phyloP scores from a whole-genome alignment of 2,888 invertebrate genomes.

The Exocentrus adspersus region DNA sequence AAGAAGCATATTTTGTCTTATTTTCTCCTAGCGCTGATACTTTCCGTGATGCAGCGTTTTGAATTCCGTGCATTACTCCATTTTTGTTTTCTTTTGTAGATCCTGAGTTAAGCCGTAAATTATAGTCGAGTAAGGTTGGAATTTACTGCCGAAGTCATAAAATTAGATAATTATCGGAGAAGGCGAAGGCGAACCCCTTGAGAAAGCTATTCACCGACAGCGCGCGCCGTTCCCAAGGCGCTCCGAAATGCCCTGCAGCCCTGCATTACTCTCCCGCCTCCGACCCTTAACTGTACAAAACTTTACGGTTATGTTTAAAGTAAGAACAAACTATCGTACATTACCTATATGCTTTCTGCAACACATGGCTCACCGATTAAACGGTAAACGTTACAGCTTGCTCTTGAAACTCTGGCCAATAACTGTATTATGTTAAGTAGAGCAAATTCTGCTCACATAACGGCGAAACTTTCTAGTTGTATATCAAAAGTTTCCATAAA shows the following conservation, averaged over 20 bases:
- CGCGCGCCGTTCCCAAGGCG: constrained; percentile 26
- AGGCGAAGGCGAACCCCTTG: constrained; percentile 23
- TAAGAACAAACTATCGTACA: constrained; percentile 55
- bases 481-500: constrained; percentile 45
- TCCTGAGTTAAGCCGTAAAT: constrained; percentile 14
- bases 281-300: constrained; percentile 42
- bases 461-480: constrained; percentile 42
- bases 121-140: constrained; percentile 7
- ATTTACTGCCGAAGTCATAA: constrained; percentile 28
- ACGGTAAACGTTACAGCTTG: constrained; percentile 55
- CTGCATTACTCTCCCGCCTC: constrained; percentile 20
- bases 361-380: constrained; percentile 56
- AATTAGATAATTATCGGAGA: constrained; percentile 33
- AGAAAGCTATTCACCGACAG: constrained; percentile 24
- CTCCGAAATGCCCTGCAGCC: constrained; percentile 25
- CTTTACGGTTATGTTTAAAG: constrained; percentile 55
- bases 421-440: constrained; percentile 54
- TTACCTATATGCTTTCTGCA: constrained; percentile 53
- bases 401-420: constrained; percentile 55
- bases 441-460: constrained; percentile 47
- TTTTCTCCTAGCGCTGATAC: no score
- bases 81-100: not conserved
- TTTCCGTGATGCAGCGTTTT: no score
- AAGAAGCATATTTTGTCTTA: no score
- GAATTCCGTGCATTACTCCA: no score